phyloP scores from a whole-genome alignment of 2,888 invertebrate genomes.

The Lasioglossum zephyrum region DNA sequence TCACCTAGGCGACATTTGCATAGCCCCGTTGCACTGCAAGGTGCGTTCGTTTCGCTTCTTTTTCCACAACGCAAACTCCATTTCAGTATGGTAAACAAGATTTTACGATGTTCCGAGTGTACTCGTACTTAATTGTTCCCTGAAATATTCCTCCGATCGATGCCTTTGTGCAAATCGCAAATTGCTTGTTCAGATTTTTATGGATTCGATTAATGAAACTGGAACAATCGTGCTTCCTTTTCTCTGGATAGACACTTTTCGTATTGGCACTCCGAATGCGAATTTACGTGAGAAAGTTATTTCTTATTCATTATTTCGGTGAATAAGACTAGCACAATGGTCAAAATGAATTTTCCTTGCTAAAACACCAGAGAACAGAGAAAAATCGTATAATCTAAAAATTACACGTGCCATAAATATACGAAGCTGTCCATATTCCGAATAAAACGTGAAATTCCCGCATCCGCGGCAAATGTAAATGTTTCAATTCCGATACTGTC shows the following conservation, averaged over 20 bases:
- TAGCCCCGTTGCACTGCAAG: slow-evolving; percentile 16
- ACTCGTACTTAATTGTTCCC: not conserved
- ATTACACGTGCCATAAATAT: not conserved
- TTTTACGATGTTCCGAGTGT: too few relatives aligned
- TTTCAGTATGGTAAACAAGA: too few relatives aligned
- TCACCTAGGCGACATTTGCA: slow-evolving; percentile 40
- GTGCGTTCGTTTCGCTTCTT: not conserved
- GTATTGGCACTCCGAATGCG: too few relatives aligned
- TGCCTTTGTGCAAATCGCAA: too few relatives aligned
- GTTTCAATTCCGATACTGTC: not conserved
- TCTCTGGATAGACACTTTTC: too few relatives aligned
- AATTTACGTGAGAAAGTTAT: too few relatives aligned
- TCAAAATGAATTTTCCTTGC: too few relatives aligned
- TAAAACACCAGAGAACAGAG: too few relatives aligned
- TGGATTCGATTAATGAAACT: too few relatives aligned
- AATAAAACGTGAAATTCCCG: not conserved
- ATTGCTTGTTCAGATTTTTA: not conserved
- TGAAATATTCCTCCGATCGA: not conserved
- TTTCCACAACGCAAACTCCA: not conserved
- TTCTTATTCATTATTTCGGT: too few relatives aligned
- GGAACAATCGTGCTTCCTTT: too few relatives aligned
- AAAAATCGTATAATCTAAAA: not conserved
- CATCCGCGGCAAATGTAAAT: not conserved
- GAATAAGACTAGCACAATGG: too few relatives aligned
- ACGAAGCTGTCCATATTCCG: not conserved